phyloP scores from a whole-genome alignment of 2,113 vertebrate genomes.

The Eolophus roseicapilla region DNA sequence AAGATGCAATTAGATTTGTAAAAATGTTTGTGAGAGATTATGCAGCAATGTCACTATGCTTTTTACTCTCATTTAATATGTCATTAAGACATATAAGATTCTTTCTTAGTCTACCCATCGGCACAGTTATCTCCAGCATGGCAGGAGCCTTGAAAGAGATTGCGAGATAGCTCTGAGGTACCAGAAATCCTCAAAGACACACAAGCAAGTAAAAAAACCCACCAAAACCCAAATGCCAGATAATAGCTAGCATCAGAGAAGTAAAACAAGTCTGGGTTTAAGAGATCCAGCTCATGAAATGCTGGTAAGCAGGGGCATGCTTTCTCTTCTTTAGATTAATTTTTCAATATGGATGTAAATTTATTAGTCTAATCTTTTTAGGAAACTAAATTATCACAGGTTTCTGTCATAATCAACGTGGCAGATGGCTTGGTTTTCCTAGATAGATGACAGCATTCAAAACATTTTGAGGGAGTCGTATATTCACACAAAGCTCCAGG shows the following conservation, averaged over 20 bases:
- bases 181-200: background rate
- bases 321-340: background rate
- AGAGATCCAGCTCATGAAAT: background rate
- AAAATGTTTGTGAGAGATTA: background rate
- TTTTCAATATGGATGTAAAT: background rate
- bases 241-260: background rate
- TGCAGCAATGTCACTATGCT: background rate
- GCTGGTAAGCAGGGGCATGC: background rate
- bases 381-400: background rate
- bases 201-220: background rate
- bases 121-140: background rate
- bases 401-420: background rate
- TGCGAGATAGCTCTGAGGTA: background rate
- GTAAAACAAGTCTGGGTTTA: background rate
- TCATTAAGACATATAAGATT: background rate
- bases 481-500: background rate
- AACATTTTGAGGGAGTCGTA: background rate
- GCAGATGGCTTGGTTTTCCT: slow-evolving; percentile 1
- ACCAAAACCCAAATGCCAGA: background rate
- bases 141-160: background rate
- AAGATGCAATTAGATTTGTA: background rate
- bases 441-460: background rate
- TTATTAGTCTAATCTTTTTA: background rate
- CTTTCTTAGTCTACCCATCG: background rate
- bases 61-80: background rate